Base-by-base conservation (phyloP, 2,888 invertebrate species). In the Drosophila acutilabella region DNA sequence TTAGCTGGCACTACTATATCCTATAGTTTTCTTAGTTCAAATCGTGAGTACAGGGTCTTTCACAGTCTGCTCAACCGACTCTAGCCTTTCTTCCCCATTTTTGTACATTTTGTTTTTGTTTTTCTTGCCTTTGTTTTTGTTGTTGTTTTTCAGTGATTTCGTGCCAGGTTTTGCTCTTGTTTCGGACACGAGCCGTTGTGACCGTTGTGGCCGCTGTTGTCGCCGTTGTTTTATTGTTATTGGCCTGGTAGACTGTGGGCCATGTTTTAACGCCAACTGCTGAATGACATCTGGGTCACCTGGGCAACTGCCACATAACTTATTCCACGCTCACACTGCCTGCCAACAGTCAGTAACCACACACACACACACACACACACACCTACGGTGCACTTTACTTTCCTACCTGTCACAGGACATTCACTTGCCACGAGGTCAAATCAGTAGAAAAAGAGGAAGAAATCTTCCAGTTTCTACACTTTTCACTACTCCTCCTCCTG, bases 281-380 rank as follows among this genome's bases (percentile, higher is more conserved):
- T 71, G 78, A 83, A 89, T 83, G 83, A 83, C 83, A 83, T 87
- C 84, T 83, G 89, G 83, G 83, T 83, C 89, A 88, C 87, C 82
- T 88, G 89, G 75, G 64, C 61, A 74, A 69, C 76, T 61, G 69
- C 51, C 78, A 62, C 74, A 74, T 77, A 77, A 72, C 47, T 72
- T 77, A 74, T 77, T 26, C 66, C 60, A n/a, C 47, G 40, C 75
- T n/a, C n/a, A 33, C 26, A 59, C 18, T 38, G 23, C 14, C 57
- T 26, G 48, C 41, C 58, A 48, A n/a, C 41, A 50, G 48, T 48
- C 36, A 51, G 11, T 40, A 41, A 14, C 26, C 47, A 42, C 41
- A n/a, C 51, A 51, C 58, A 59, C n/a, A 30, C n/a, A n/a, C n/a
- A n/a, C n/a, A n/a, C n/a, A n/a, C n/a, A n/a, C n/a, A n/a, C n/a